Evolutionary conservation across 2,113 vertebrate genomes (phyloP).

Genomic region (Hemiscyllium ocellatum): DNA sequence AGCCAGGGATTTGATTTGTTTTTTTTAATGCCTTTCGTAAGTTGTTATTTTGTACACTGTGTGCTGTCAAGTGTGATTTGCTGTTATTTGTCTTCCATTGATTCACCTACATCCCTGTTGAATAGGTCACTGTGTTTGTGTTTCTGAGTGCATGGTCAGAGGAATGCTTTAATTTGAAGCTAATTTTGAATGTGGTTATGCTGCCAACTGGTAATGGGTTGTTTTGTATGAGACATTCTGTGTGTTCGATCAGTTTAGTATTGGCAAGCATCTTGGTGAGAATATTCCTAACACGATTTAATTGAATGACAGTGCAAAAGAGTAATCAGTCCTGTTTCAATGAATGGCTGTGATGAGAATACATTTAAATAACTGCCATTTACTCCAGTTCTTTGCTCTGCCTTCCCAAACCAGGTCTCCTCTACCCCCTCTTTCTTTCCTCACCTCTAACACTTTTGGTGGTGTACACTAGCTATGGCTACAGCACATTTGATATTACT

Average conservation of each 20-base stretch:
- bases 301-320: neutral
- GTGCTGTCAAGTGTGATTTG: neutral
- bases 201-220: neutral
- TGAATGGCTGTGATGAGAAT: neutral
- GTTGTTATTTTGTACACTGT: neutral
- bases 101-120: conserved; percentile 3
- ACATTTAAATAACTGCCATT: neutral
- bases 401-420: neutral
- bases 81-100: conserved; percentile 26
- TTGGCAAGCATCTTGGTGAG: neutral
- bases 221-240: neutral
- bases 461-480: neutral
- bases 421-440: too few species aligned
- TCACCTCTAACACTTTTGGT: too few species aligned
- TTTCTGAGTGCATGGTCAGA: neutral
- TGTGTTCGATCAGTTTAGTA: neutral
- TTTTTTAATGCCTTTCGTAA: neutral
- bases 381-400: neutral
- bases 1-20: neutral
- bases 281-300: neutral
- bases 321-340: neutral
- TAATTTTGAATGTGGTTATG: conserved; percentile 15
- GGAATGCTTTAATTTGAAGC: conserved; percentile 25
- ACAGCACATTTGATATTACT: neutral
- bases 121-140: conserved; percentile 15